Evolutionary conservation across 2,888 invertebrate species (phyloP), one percentile per base, ranked within the genome.

Genomic region (Gortyna flavago): DNA sequence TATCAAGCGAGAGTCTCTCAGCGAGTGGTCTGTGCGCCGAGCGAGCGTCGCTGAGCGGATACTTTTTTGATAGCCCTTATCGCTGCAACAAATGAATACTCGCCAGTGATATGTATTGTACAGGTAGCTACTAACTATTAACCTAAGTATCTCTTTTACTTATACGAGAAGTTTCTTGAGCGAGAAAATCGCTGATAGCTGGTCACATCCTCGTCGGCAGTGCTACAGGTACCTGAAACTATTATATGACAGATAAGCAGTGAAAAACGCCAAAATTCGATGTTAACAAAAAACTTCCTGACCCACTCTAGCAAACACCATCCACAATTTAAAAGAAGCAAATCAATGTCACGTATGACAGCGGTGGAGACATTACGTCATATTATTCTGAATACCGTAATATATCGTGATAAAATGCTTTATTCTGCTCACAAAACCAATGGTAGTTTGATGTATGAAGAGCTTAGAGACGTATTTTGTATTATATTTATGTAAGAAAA

Each of bases 301-400:
- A 77, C 62, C 67, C 65, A 18, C 13, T 91, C 74, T 66, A 21
- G 85, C 80, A 90, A 87, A 83, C 88, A 8, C 83, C 85, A 72
- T 90, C 89, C 93, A 87, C 87, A 91, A 93, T 93, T 91, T 88
- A 90, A 93, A 93, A 91, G 91, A 90, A 90, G 91, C 92, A 92
- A 93, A 93, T 93, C 93, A 93, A 93, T 93, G 93, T 93, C 93
- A 93, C 88, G 80, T 87, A 88, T 87, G 91, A 88, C 87, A 77
- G 86, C 86, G 87, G 89, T 86, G 80, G 81, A 88, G 88, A 81
- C 62, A 74, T 88, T 64, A 85, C 83, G 85, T 89, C 89, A 87
- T 90, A 91, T 88, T 87, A 86, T 87, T 85, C 83, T 80, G 83
- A 81, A 84, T 73, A 85, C 72, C 32, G 21, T 44, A 59, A 77